Base-by-base conservation (phyloP, 1,140 invertebrate genomes). In the Micrasema minimum region DNA sequence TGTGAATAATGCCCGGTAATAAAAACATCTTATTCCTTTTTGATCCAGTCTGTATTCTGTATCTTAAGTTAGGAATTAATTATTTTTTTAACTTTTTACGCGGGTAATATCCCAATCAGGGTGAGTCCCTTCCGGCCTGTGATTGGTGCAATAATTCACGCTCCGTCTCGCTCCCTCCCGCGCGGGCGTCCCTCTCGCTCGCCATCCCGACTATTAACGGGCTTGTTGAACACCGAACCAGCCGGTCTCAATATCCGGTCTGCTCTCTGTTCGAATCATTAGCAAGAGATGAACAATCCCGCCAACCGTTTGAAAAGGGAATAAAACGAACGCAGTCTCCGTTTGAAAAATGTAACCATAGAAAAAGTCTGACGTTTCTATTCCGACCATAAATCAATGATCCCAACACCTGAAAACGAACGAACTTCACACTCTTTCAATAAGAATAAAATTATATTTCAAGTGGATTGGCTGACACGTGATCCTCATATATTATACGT, bases 211-310 rank as follows among this genome's bases (percentile, higher is more conserved):
- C 48, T 38, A 66, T 61, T 61, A 61, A 43, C 57, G 57, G 37
- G 57, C 57, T 22, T 61, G 57, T 61, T 61, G 38, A 46, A 62
- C 59, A 62, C 59, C 23, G 26, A 31, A 38, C 53, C 59, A 62
- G 59, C 59, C 59, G 65, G 65, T 55, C 35, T 62, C 65, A 66
- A 66, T 66, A 66, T 66, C 65, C 65, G 65, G 65, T 55, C 65
- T 66, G 48, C 23, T 66, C 50, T 55, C 65, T 66, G 48, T 41
- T 66, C 50, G 35, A 66, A 66, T 66, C 50, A 53, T 53, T 51
- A 66, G 46, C 62, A 10, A 38, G 55, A 59, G 55, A 59, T 59
- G 37, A 59, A 38, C 55, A 31, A 66, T 50, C 62, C n/a, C 55
- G 26, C 62, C 16, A 50, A 66, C 61, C 43, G 3, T 43, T 31